phyloP scores from a whole-genome alignment of 2,113 vertebrate genomes.

The Pseudopipra pipra region DNA sequence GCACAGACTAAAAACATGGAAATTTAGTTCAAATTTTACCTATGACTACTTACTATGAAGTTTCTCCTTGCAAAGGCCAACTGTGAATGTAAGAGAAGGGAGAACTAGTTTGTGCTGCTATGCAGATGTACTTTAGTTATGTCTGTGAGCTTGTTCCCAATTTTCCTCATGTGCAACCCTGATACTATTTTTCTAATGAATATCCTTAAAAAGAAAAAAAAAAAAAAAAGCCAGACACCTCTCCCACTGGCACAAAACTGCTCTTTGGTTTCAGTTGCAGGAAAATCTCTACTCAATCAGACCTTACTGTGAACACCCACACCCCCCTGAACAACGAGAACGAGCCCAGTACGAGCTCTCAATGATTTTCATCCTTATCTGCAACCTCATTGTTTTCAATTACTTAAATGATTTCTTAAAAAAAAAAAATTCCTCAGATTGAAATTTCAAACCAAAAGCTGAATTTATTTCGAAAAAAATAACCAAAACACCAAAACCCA shows the following conservation, averaged over 20 bases:
- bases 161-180: not conserved
- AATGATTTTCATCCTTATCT: not conserved
- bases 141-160: not conserved
- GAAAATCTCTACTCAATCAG: not conserved
- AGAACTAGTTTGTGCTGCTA: not conserved
- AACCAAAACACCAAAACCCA: not conserved
- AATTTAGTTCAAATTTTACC: not conserved
- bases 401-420: not conserved
- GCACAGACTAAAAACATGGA: not conserved
- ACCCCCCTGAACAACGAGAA: not conserved
- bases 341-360: not conserved
- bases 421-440: not conserved
- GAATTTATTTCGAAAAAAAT: not conserved
- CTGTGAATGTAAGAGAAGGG: not conserved
- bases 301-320: not conserved
- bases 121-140: not conserved
- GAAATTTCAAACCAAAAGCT: not conserved
- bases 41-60: not conserved
- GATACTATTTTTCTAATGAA: not conserved
- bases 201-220: not conserved
- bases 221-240: not conserved
- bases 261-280: not conserved
- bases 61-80: not conserved
- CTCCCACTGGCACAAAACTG: not conserved
- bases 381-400: not conserved